phyloP scores from a whole-genome alignment of 2,113 vertebrate genomes.

The Panurus biarmicus region DNA sequence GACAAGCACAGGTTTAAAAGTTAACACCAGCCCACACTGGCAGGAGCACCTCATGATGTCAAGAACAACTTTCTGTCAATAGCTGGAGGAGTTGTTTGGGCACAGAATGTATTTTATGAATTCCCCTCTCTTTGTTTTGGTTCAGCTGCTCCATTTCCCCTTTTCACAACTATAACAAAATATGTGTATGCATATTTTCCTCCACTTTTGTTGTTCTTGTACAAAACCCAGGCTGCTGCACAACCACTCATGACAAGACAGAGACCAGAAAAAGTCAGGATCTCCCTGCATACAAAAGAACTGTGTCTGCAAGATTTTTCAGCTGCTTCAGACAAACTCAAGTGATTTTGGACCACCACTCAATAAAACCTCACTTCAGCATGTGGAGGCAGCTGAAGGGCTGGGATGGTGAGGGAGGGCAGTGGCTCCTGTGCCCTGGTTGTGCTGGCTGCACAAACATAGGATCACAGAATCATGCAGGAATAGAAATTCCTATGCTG shows the following conservation, averaged over 20 bases:
- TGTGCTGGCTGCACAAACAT: neutral
- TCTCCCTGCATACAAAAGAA: neutral
- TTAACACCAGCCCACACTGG: neutral
- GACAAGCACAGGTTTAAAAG: conserved; percentile 11
- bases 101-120: neutral
- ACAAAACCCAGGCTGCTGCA: neutral
- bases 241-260: neutral
- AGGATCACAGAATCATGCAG: neutral
- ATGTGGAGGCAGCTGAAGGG: neutral
- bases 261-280: neutral
- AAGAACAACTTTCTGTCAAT: neutral
- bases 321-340: neutral
- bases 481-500: neutral
- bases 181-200: neutral
- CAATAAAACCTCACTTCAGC: neutral
- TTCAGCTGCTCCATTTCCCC: neutral
- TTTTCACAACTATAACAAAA: neutral
- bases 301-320: neutral
- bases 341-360: neutral
- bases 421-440: neutral
- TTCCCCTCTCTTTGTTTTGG: neutral
- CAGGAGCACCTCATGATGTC: neutral
- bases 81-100: neutral
- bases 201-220: neutral
- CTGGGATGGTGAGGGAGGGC: neutral